Percentiles rank a stretch among this genome's conserved stretches.
phyloP scores from a whole-genome alignment of 2,888 invertebrate genomes.

The Brenthis ino region DNA sequence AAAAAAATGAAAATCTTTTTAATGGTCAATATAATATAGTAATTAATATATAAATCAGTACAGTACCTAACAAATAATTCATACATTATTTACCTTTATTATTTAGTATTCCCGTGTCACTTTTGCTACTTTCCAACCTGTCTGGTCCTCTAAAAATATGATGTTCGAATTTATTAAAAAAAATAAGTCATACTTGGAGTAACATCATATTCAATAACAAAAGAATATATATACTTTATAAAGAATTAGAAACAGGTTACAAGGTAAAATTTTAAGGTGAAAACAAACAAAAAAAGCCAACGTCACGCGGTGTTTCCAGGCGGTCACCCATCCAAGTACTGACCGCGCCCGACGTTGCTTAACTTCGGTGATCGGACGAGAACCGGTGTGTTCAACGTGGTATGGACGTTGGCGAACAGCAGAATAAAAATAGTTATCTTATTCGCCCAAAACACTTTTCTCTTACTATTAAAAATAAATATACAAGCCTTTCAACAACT shows the following conservation, averaged over 20 bases:
- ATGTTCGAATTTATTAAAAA: neutral
- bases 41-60: neutral
- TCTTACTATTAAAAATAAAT: neutral
- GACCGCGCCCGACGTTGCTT: conserved; percentile 52
- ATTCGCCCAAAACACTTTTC: too few species aligned
- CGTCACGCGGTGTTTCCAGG: conserved; percentile 55
- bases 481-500: conserved; percentile 21
- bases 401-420: neutral
- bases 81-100: conserved; percentile 51
- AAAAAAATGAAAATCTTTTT: neutral
- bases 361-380: conserved; percentile 56
- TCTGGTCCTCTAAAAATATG: conserved; percentile 52
- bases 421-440: too few species aligned
- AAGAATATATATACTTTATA: too few species aligned
- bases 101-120: conserved; percentile 54
- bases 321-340: conserved; percentile 58
- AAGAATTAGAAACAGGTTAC: too few species aligned
- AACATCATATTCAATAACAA: too few species aligned
- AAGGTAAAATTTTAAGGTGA: neutral
- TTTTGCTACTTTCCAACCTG: conserved; percentile 55
- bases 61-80: neutral
- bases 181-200: neutral
- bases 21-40: neutral
- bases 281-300: conserved; percentile 22
- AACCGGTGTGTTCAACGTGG: conserved; percentile 47